These are phyloP conservation scores for Agrochola lychnidis DNA, from an alignment of 2,888 invertebrate species.

Conservation along the genomic window DNA sequence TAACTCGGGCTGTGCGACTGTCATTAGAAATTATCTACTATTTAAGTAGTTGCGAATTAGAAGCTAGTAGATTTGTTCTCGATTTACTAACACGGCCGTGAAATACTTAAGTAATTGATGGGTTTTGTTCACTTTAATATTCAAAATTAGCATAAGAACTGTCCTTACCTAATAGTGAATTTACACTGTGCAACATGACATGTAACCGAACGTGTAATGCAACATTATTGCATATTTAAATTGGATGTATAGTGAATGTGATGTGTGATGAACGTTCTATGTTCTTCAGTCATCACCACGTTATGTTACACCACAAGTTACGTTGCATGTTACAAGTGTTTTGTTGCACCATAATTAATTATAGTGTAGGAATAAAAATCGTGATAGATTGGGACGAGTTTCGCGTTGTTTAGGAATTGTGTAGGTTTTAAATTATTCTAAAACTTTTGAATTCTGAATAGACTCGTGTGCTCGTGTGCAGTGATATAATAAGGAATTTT, in stretches of 20 bases:
- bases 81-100: constrained; percentile 58
- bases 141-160: constrained; percentile 40
- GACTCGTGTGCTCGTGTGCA: constrained; percentile 55
- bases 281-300: neutral
- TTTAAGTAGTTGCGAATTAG: constrained; percentile 58
- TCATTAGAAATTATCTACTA: constrained; percentile 65
- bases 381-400: constrained; percentile 53
- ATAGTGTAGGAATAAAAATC: constrained; percentile 32
- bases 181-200: constrained; percentile 36
- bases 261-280: neutral
- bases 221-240: constrained; percentile 3
- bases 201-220: constrained; percentile 18
- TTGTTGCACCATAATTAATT: constrained; percentile 28
- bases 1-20: constrained; percentile 77
- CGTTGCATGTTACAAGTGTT: constrained; percentile 22
- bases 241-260: neutral
- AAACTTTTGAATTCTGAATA: constrained; percentile 51
- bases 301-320: constrained; percentile 14
- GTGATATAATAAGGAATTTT: constrained; percentile 65
- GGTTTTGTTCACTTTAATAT: constrained; percentile 31
- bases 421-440: constrained; percentile 47
- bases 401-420: constrained; percentile 63
- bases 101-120: constrained; percentile 63
- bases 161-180: constrained; percentile 26
- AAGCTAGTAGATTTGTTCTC: constrained; percentile 50